Base-by-base conservation (phyloP, 2,113 vertebrate species). In the Motacilla tschutschensis region DNA sequence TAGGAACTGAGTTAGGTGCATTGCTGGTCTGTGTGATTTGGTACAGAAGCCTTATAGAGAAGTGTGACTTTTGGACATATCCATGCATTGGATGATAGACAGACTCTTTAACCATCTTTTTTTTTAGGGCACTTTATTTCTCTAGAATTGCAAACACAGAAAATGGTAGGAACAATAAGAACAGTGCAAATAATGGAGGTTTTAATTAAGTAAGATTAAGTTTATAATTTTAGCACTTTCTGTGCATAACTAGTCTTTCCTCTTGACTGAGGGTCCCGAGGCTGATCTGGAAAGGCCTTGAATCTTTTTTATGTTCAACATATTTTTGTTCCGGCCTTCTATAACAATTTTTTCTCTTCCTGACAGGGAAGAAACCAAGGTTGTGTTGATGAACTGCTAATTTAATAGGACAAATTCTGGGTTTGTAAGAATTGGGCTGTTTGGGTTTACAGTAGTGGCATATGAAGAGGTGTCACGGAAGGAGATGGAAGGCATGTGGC, bases 201-300 rank as follows among this genome's bases (percentile, higher is more conserved):
- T 89, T 92, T 85, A 85, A 93, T 82, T 90, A 58, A 85, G 41
- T 75, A 87, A 88, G 74, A 67, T 81, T 67, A 67, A 60, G 51
- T 83, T 91, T 83, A 63, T 65, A 16, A 47, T 89, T 93, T 89
- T 93, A 74, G 33, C 55, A 51, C 10, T 77, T 84, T 69, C 47
- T 79, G 12, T 50, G 25, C 69, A 25, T 79, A 43, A 40, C 66
- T 77, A 38, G 41, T 57, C 54, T 66, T 85, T 63, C 43, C 18
- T 87, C 18, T 46, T 73, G 44, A 50, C 55, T 83, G 55, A 35
- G n/a, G 9, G 17, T 63, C 43, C 64, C 31, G n/a, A 85, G 55
- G 43, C 20, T 79, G 55, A 19, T 14, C 17, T 10, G 8, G 31
- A 70, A 85, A 66, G 12, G 20, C 54, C 35, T 79, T 75, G 36